Evolutionary conservation across 2,797 vertebrate species (phyloP), one percentile per base, ranked within the genome.

Genomic region (Ficedula albicollis): DNA sequence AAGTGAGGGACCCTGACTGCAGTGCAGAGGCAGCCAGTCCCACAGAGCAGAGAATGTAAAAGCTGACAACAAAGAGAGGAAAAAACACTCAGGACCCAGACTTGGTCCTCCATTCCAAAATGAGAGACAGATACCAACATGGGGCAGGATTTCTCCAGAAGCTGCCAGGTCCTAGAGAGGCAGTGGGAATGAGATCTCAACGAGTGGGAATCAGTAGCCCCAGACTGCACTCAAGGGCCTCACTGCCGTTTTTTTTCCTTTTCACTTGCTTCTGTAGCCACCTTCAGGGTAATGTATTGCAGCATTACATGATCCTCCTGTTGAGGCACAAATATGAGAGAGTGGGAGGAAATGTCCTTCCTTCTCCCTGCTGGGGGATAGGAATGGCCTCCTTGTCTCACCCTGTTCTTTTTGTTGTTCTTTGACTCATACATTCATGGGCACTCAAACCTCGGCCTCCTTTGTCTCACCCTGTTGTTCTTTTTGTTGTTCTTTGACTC

Each of bases 261-360:
- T 83, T 44, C 12, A 10, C 30, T 44, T 75, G 20, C 14, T 91
- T 56, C 43, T 32, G 21, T 14, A 34, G n/a, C 21, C 18, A 32
- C 54, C 12, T 80, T 27, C 18, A 68, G 39, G 27, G 55, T 93
- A 80, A 76, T 16, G 17, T 15, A 3, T 11, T 13, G 1, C 22
- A 52, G 44, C 44, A 46, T 23, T 46, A 46, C 12, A 23, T 46
- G 25, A 46, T 94, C 27, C 44, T 84, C 12, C 20, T 59, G 13
- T 26, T 3, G 3, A 51, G 63, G 41, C 8, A 55, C 30, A 44
- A 60, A 54, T 29, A 26, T 0, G 0, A 43, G 63, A 39, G 38
- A 68, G 56, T 9, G 23, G 30, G 13, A n/a, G 49, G 44, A 75
- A 84, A 74, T 26, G 5, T 26, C 44, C 21, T 64, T 72, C 29